Percentiles rank a stretch among this genome's conserved stretches.
Conservation (phyloP, 2,888 invertebrate genomes). For the Eugnorisma glareosa region DNA sequence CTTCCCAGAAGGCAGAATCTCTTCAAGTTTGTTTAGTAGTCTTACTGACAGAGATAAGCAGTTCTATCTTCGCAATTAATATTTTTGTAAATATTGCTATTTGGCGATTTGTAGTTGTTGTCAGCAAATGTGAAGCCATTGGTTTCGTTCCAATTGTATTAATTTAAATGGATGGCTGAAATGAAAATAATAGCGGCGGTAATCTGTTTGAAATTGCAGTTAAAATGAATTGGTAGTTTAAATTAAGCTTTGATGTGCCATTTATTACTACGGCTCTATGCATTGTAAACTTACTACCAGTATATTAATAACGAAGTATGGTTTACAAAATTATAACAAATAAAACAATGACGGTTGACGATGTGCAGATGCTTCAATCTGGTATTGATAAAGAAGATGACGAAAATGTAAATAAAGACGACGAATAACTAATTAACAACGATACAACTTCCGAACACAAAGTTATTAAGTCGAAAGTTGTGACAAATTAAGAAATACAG, state of each 20-base stretch:
- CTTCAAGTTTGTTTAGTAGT: slow-evolving; percentile 30
- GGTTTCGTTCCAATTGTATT: slow-evolving; percentile 25
- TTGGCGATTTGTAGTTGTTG: slow-evolving; percentile 11
- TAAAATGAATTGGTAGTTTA: slow-evolving; percentile 16
- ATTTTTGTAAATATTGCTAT: slow-evolving; percentile 54
- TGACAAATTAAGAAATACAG: slow-evolving; percentile 17
- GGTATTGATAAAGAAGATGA: background rate
- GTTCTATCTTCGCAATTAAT: slow-evolving; percentile 41
- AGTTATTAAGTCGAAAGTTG: background rate
- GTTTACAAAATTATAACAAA: background rate
- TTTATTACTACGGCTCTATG: background rate
- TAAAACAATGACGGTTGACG: background rate
- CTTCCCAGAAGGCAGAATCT: slow-evolving; percentile 29
- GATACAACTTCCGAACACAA: background rate
- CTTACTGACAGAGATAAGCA: slow-evolving; percentile 50
- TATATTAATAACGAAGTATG: background rate
- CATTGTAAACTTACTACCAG: background rate
- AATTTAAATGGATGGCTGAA: slow-evolving; percentile 21
- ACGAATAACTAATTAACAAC: background rate
- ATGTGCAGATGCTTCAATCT: background rate
- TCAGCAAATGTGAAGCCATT: slow-evolving; percentile 32
- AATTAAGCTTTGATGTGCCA: slow-evolving; percentile 20
- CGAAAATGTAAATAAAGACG: background rate
- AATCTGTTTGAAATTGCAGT: slow-evolving; percentile 25
- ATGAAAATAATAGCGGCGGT: slow-evolving; percentile 2